Conservation (phyloP, 2,797 vertebrate species). For the Rhinogobio ventralis region DNA sequence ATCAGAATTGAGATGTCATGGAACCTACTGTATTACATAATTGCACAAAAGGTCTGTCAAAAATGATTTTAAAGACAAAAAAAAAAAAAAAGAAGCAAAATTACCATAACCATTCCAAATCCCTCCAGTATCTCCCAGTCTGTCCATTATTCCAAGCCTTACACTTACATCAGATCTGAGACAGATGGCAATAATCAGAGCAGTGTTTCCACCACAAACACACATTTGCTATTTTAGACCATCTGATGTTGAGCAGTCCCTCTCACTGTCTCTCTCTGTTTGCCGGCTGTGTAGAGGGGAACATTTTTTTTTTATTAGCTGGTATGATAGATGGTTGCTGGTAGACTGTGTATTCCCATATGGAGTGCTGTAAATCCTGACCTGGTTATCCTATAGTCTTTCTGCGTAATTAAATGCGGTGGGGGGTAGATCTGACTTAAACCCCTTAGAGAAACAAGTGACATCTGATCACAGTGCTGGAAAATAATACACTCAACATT, state of each 20-base stretch:
- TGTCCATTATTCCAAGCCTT: not conserved
- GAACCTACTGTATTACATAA: not conserved
- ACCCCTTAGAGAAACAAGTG: constrained; percentile 1
- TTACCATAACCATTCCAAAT: not conserved
- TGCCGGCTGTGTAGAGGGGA: not conserved
- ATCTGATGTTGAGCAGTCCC: constrained; percentile 30
- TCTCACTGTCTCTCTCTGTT: constrained; percentile 22
- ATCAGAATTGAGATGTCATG: not conserved
- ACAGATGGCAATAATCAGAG: constrained; percentile 46
- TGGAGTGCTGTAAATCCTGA: constrained; percentile 48
- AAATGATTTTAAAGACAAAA: not conserved
- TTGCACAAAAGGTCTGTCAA: not conserved
- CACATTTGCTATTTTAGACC: constrained; percentile 42
- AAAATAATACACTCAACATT: not conserved
- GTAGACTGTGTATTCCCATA: constrained; percentile 38
- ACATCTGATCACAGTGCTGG: constrained; percentile 4
- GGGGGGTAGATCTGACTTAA: constrained; percentile 23
- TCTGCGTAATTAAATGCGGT: constrained; percentile 49
- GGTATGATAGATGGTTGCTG: constrained; percentile 35
- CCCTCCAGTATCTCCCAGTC: not conserved
- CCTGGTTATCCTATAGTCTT: constrained; percentile 50
- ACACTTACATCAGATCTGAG: constrained; percentile 18
- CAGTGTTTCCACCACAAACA: constrained; percentile 37
- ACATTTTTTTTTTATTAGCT: constrained; percentile 23
- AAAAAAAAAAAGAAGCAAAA: not conserved